phyloP scores from a whole-genome alignment of 2,888 invertebrate species.

The Escarpia spicata region DNA sequence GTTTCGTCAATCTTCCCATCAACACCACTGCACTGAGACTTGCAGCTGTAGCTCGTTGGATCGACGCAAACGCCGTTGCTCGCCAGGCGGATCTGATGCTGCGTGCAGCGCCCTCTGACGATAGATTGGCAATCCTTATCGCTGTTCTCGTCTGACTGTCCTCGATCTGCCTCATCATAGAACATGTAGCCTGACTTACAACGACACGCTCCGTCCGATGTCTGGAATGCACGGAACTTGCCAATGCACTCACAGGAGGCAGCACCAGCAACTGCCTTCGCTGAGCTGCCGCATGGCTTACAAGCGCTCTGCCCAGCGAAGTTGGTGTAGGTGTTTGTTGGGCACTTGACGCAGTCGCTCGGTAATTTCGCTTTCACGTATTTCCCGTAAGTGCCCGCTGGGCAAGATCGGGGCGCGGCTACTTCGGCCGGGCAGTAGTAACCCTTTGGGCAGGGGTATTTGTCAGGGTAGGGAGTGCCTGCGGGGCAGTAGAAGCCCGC shows the following conservation, averaged over 20 bases:
- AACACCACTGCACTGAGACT: constrained; percentile 42
- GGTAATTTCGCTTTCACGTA: constrained; percentile 34
- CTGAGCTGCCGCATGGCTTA: constrained; percentile 56
- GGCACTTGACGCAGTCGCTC: constrained; percentile 52
- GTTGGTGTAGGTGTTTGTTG: constrained; percentile 52
- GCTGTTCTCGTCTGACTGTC: constrained; percentile 33
- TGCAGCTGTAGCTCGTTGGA: constrained; percentile 49
- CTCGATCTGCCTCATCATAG: constrained; percentile 48
- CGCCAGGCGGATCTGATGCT: constrained; percentile 47
- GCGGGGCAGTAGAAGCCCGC: constrained; percentile 61
- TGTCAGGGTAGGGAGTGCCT: constrained; percentile 35
- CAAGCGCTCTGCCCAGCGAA: constrained; percentile 49
- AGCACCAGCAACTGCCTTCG: constrained; percentile 45
- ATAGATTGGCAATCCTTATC: constrained; percentile 56
- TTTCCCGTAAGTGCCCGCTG: constrained; percentile 53
- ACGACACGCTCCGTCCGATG: constrained; percentile 53
- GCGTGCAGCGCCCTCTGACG: constrained; percentile 49
- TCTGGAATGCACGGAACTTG: constrained; percentile 54
- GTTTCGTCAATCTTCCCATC: constrained; percentile 43
- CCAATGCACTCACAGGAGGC: constrained; percentile 54
- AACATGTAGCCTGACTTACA: constrained; percentile 56
- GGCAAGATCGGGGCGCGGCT: constrained; percentile 48
- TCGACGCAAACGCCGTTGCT: constrained; percentile 46
- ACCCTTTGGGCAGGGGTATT: constrained; percentile 38
- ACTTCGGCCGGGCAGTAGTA: constrained; percentile 51